Conservation (phyloP, 2,888 invertebrate genomes). For the Allolobophora icterica region DNA sequence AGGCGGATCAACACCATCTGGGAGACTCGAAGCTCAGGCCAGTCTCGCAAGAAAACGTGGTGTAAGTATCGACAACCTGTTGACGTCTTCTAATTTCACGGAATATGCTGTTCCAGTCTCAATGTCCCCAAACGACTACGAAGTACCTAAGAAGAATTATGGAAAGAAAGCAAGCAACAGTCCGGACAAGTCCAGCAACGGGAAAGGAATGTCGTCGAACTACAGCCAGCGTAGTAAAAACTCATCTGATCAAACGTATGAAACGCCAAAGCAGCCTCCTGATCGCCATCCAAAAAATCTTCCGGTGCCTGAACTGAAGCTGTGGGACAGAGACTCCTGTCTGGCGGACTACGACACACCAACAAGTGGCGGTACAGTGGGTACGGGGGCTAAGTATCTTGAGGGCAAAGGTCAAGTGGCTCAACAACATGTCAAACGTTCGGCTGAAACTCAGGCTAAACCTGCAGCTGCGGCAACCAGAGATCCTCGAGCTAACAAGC, state of each 20-base stretch:
- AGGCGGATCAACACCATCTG: background rate
- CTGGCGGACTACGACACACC: background rate
- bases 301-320: background rate
- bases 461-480: no score
- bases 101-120: background rate
- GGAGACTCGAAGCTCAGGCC: background rate
- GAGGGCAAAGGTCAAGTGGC: background rate
- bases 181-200: background rate
- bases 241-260: background rate
- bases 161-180: background rate
- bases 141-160: background rate
- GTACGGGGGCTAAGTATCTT: background rate
- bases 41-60: background rate
- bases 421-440: background rate
- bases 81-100: background rate
- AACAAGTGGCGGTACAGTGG: background rate
- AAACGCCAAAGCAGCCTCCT: background rate
- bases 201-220: background rate
- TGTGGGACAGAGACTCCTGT: background rate
- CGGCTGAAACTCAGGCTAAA: background rate
- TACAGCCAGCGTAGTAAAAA: background rate
- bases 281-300: background rate
- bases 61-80: background rate
- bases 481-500: no score
- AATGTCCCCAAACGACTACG: background rate